Evolutionary conservation across 2,888 invertebrate genomes (phyloP), one percentile per base, ranked within the genome.

Genomic region (Elmis aenea): DNA sequence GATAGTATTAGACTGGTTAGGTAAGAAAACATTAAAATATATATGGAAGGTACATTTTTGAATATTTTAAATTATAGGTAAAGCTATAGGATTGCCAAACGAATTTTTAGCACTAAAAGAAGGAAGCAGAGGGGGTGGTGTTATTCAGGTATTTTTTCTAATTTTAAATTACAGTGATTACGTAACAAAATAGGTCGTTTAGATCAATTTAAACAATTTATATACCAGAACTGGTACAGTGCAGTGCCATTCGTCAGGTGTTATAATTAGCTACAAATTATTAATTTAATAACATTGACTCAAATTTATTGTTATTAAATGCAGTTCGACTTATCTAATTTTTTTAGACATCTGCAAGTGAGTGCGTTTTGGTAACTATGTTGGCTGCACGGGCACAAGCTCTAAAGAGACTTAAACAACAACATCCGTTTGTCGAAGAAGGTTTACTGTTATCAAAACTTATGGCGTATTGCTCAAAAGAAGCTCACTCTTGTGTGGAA

Each of bases 1-100:
- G 1, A 89, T 96, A 48, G 90, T 95, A 54, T 70, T 94, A 50
- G 95, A 96, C 69, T 96, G 95, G 96, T 74, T 96, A 62, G 48
- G 48, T 48, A 45, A 44, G 34, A 11, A 18, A 21, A 14, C 3
- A 18, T 5, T 16, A 13, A 6, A 1, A 8, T 43, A 58, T 57
- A 9, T 6, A 23, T 15, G 9, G 8, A 6, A 5, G 14, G 4
- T 26, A 10, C 21, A 20, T 14, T 13, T 25, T 16, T 9, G 13
- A 10, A 33, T 10, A 9, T 11, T 12, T 30, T 14, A 24, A 5
- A 18, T 50, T 53, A 10, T 58, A 85, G 85, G 85, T 28, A 88
- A 86, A 70, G 88, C 88, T n/a, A 92, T 96, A 51, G 92, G 92
- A 1, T 70, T 96, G 32, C 95, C 95, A 1, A 80, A 86, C 50